Evolutionary conservation across 2,888 invertebrate species (phyloP).

Genomic region (Rhaphigaster nebulosa): DNA sequence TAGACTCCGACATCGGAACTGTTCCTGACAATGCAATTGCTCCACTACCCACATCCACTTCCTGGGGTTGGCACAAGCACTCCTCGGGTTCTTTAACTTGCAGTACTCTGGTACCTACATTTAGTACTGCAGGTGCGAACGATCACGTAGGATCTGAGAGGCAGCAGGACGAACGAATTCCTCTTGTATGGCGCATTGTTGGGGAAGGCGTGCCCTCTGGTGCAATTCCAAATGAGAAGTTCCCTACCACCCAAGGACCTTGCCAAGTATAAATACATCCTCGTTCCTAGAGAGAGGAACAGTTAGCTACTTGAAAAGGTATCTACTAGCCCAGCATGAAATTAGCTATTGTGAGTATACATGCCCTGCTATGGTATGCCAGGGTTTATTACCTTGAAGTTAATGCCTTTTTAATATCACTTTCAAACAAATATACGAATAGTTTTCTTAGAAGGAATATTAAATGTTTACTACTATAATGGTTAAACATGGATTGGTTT

Average conservation of each 20-base stretch:
- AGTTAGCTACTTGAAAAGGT: conserved; percentile 8
- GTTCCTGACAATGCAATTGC: neutral
- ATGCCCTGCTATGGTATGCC: neutral
- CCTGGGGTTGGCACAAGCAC: neutral
- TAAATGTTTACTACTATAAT: neutral
- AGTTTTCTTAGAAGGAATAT: neutral
- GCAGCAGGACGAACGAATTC: neutral
- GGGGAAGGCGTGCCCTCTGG: conserved; percentile 43
- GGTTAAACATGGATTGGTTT: too few species aligned
- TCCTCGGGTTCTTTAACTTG: neutral
- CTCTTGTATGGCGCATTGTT: neutral
- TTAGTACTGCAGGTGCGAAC: neutral
- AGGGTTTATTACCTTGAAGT: neutral
- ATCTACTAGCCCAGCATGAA: neutral
- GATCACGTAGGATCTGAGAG: neutral
- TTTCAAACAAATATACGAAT: neutral
- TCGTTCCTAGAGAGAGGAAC: conserved; percentile 35
- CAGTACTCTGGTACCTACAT: neutral
- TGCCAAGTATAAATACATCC: conserved; percentile 52
- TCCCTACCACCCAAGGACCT: conserved; percentile 55
- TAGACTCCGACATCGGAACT: neutral
- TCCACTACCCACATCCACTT: neutral
- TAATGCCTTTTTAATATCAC: neutral
- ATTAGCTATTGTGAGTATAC: conserved; percentile 9
- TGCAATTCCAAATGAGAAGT: conserved; percentile 40